These are phyloP conservation scores for Caenorhabditis brenneri DNA, from an alignment of 1,140 invertebrate species.

Conservation along the genomic window DNA sequence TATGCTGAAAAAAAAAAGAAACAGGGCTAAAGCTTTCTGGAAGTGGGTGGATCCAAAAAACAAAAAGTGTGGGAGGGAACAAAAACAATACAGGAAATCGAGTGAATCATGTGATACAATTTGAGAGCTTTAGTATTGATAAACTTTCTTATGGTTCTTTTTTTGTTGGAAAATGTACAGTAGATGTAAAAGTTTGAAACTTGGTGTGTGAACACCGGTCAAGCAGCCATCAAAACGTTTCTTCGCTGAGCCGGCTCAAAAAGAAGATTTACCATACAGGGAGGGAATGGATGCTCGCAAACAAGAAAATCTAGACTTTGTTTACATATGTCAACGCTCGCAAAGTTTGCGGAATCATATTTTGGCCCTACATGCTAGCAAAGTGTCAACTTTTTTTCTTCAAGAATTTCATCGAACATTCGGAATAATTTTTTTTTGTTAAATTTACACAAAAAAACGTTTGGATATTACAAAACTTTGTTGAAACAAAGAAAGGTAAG, in stretches of 20 bases:
- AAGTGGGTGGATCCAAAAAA: too few relatives aligned
- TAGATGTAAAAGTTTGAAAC: background rate
- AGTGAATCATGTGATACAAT: too few relatives aligned
- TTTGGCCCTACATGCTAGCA: background rate
- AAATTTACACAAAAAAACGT: background rate
- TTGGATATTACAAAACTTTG: background rate
- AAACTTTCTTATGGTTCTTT: too few relatives aligned
- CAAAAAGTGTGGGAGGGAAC: too few relatives aligned
- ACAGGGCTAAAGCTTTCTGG: too few relatives aligned
- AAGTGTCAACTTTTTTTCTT: background rate
- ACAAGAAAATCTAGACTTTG: constrained; percentile 30
- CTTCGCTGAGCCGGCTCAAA: background rate
- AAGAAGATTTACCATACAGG: constrained; percentile 28
- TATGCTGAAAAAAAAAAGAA: background rate
- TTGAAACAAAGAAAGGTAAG: background rate
- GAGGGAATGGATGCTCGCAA: constrained; percentile 6
- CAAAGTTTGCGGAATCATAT: constrained; percentile 16
- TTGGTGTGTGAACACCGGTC: background rate
- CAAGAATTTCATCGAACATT: background rate
- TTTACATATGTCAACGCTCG: constrained; percentile 17
- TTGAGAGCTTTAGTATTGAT: too few relatives aligned
- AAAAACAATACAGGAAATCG: too few relatives aligned
- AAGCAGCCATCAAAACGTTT: background rate
- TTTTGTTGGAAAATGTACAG: too few relatives aligned
- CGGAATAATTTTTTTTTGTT: background rate